Base-by-base conservation (phyloP, 1,140 invertebrate genomes). In the Eupristina koningsbergeri region DNA sequence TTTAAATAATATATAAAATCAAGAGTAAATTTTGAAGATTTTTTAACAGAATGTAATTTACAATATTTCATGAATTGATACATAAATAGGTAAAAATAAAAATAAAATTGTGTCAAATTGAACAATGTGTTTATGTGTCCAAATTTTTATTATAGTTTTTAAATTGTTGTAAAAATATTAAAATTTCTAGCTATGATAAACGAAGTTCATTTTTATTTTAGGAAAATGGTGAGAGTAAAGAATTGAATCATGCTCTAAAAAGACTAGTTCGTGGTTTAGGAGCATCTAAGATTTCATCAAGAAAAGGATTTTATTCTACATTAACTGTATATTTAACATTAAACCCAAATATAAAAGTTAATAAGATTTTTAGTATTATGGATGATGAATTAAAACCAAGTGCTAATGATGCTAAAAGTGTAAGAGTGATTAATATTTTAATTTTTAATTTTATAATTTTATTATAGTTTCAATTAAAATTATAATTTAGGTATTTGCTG, bases 401-500 rank as follows among this genome's bases (percentile, higher is more conserved):
- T 31, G 84, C 86, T n/a, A 93, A 89, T 36, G 92, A 91, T 85
- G 88, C 88, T 15, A 94, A 94, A 90, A 92, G 93, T 85, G 94
- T 94, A 93, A 92, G 92, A 84, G 7, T 47, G 22, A 53, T 31
- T 74, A 29, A 7, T 85, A 45, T 39, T n/a, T n/a, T 76, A 39
- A 64, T 74, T 74, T 74, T 71, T 50, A 47, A 75, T 5, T 76
- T 36, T n/a, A n/a, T 71, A 36, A 31, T 61, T 83, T 76, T 3
- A 39, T 64, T 53, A 80, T 83, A 63, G 26, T 64, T 85, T 39
- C 75, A 71, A 75, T 86, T 86, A 83, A 61, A 47, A 34, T 83
- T 63, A 85, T 90, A 92, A 58, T 74, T n/a, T 88, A 96, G 95
- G 95, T 96, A 93, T 93, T 94, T 87, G 94, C 94, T 63, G 95